Percentiles rank a stretch among this genome's conserved stretches.
phyloP scores from a whole-genome alignment of 2,888 invertebrate genomes.

The Ferdinandea cuprea region DNA sequence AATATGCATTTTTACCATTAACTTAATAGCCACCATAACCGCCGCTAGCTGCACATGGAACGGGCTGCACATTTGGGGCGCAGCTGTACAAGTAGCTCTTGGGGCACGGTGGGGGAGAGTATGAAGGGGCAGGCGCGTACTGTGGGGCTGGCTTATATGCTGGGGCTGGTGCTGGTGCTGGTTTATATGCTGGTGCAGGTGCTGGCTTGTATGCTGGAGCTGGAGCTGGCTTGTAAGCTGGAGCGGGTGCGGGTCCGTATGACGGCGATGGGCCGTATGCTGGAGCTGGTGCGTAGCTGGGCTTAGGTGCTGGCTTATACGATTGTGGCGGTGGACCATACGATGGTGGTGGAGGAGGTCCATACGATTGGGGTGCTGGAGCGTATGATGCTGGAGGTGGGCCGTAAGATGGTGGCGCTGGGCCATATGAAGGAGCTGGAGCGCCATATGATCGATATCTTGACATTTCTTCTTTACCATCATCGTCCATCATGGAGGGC shows the following conservation, averaged over 20 bases:
- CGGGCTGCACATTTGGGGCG: slow-evolving; percentile 76
- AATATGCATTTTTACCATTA: slow-evolving; percentile 51
- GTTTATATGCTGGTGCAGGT: slow-evolving; percentile 50
- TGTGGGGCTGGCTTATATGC: slow-evolving; percentile 40
- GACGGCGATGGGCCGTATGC: slow-evolving; percentile 44
- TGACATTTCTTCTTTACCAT: slow-evolving; percentile 24
- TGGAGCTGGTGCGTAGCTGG: slow-evolving; percentile 37
- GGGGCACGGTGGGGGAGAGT: slow-evolving; percentile 76
- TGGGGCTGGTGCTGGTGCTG: slow-evolving; percentile 60
- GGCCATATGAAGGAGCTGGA: slow-evolving; percentile 51
- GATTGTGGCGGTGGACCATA: slow-evolving; percentile 52
- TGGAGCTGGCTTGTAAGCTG: slow-evolving; percentile 49
- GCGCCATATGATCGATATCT: slow-evolving; percentile 57
- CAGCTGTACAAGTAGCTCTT: slow-evolving; percentile 78
- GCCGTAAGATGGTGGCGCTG: slow-evolving; percentile 58
- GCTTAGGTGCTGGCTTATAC: slow-evolving; percentile 48
- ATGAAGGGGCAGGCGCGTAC: slow-evolving; percentile 29
- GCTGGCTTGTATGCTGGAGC: slow-evolving; percentile 61
- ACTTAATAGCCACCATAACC: slow-evolving; percentile 70
- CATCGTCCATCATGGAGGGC: slow-evolving; percentile 18
- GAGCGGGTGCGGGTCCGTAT: slow-evolving; percentile 59
- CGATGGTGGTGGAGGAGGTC: slow-evolving; percentile 21
- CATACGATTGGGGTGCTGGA: slow-evolving; percentile 45
- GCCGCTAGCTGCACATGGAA: slow-evolving; percentile 75
- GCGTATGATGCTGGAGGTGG: slow-evolving; percentile 43